Evolutionary conservation across 2,113 vertebrate genomes (phyloP).

Genomic region (Phaethornis superciliosus): DNA sequence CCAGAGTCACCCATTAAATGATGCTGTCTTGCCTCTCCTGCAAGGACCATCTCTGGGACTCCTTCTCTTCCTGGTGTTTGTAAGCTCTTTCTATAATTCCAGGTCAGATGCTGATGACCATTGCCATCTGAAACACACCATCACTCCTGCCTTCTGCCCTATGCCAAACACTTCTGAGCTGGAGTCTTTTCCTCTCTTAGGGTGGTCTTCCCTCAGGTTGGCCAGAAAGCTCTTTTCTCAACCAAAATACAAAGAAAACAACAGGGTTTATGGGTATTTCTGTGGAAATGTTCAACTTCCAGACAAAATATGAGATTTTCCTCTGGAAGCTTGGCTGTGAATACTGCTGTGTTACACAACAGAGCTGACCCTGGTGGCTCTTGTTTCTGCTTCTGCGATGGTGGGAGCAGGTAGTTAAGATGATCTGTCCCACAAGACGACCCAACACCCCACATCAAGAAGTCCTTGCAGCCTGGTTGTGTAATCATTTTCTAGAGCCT

Average conservation of each 20-base stretch:
- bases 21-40: not conserved
- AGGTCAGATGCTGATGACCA: not conserved
- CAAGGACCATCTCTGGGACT: not conserved
- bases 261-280: not conserved
- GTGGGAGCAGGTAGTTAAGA: not conserved
- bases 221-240: not conserved
- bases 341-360: not conserved
- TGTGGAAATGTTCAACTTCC: not conserved
- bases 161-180: not conserved
- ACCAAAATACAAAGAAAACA: not conserved
- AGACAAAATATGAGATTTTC: not conserved
- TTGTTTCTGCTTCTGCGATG: not conserved
- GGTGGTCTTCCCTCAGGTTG: not conserved
- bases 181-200: not conserved
- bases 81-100: not conserved
- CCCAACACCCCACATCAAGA: not conserved
- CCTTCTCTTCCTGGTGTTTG: fast-evolving
- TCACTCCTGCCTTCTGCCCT: not conserved
- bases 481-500: not conserved
- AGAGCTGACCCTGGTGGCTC: not conserved
- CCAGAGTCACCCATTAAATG: not conserved
- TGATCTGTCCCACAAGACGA: not conserved
- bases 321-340: not conserved
- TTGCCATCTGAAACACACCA: not conserved
- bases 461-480: not conserved